Conservation (phyloP, 2,797 vertebrate genomes). For the Neomorphus geoffroyi region DNA sequence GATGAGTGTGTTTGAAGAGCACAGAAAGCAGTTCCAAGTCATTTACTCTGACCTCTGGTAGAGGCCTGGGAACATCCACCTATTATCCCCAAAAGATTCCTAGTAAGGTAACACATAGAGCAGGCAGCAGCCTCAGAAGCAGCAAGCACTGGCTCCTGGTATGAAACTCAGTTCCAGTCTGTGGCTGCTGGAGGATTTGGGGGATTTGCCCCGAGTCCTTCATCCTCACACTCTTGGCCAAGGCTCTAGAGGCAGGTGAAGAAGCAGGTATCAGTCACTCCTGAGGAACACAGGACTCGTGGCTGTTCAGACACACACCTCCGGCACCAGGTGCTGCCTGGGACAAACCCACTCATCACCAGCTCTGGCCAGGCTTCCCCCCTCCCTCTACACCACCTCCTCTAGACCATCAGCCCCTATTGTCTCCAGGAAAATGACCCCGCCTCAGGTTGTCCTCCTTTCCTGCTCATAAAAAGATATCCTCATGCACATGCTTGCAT, state of each 20-base stretch:
- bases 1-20: background rate
- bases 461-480: background rate
- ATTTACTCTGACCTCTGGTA: background rate
- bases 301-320: background rate
- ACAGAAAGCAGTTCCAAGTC: background rate
- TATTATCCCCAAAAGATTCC: background rate
- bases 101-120: background rate
- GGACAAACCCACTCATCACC: background rate
- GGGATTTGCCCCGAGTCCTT: background rate
- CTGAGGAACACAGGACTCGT: background rate
- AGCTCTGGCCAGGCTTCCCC: background rate
- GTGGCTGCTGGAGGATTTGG: background rate
- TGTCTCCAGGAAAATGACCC: background rate
- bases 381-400: accelerated
- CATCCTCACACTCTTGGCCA: background rate
- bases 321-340: background rate
- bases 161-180: background rate
- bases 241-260: background rate
- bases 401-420: background rate
- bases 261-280: background rate
- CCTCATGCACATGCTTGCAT: accelerated
- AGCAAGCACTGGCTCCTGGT: background rate
- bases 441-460: background rate
- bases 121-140: background rate
- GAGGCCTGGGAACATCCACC: background rate